Percentiles rank a stretch among this genome's conserved stretches.
Evolutionary conservation across 2,888 invertebrate genomes (phyloP).

Genomic region (Scrobipalpa costella): DNA sequence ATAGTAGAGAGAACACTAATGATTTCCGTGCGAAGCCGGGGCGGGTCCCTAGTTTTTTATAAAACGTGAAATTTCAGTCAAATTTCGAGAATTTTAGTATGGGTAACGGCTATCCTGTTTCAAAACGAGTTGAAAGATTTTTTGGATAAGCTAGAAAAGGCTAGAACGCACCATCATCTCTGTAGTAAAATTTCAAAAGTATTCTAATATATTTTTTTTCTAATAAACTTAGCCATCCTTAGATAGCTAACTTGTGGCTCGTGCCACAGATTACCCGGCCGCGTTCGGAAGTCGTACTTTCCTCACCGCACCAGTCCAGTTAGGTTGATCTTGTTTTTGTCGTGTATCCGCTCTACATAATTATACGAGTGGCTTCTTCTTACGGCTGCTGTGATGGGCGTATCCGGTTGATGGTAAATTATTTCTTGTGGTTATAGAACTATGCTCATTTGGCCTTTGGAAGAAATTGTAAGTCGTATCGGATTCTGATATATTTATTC

Average conservation of each 20-base stretch:
- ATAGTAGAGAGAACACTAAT: too few species aligned
- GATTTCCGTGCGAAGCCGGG: too few species aligned
- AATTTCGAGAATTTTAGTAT: too few species aligned
- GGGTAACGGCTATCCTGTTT: too few species aligned
- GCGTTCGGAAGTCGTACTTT: constrained; percentile 42
- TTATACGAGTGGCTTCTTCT: constrained; percentile 46
- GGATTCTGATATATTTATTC: neutral
- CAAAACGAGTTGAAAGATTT: too few species aligned
- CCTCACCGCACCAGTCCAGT: constrained; percentile 35
- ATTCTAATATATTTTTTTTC: too few species aligned
- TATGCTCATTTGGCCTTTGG: neutral
- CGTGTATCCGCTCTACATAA: constrained; percentile 63
- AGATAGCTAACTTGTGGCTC: constrained; percentile 37
- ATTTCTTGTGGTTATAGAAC: constrained; percentile 38
- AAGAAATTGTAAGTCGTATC: neutral
- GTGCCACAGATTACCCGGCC: constrained; percentile 52
- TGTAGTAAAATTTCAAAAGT: too few species aligned
- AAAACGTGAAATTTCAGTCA: too few species aligned
- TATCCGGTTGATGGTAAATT: constrained; percentile 54
- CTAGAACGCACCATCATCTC: too few species aligned
- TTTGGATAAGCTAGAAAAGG: too few species aligned
- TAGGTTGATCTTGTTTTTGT: constrained; percentile 58
- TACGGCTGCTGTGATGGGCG: constrained; percentile 50
- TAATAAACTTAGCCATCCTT: neutral
- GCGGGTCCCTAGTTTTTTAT: too few species aligned